phyloP scores from a whole-genome alignment of 2,113 vertebrate species.

The Psilopogon haemacephalus region DNA sequence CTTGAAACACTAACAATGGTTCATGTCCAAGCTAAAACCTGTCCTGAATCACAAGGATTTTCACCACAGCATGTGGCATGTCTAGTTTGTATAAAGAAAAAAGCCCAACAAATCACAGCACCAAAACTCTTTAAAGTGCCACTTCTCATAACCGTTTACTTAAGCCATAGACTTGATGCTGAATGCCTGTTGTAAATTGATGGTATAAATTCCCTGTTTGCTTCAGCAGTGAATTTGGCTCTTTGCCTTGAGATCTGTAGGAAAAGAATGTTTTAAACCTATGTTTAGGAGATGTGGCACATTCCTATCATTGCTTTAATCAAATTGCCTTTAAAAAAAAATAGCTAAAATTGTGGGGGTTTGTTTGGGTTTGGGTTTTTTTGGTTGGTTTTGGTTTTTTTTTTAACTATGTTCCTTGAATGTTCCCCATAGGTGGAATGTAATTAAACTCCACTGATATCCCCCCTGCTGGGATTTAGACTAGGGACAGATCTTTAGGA shows the following conservation, averaged over 20 bases:
- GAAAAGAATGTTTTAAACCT: conserved; percentile 12
- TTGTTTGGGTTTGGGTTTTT: no score
- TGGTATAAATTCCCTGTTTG: neutral
- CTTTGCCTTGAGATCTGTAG: conserved; percentile 11
- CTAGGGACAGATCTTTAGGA: conserved; percentile 56
- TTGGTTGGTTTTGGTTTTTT: conserved; percentile 18
- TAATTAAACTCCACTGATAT: conserved; percentile 69
- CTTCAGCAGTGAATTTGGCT: neutral
- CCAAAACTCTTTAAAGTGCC: conserved; percentile 29
- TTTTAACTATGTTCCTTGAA: conserved; percentile 37
- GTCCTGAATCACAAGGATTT: neutral
- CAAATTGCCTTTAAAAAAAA: neutral
- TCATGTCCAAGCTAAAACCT: neutral
- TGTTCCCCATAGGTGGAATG: conserved; percentile 67
- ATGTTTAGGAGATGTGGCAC: neutral
- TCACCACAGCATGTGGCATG: neutral
- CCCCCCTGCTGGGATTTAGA: conserved; percentile 62
- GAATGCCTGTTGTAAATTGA: conserved; percentile 3
- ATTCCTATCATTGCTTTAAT: conserved; percentile 40
- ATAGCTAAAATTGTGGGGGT: neutral
- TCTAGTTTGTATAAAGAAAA: neutral
- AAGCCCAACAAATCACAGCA: neutral
- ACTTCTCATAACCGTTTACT: conserved; percentile 56
- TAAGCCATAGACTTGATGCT: conserved; percentile 2
- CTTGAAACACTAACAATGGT: neutral